Percentiles rank a stretch among this genome's conserved stretches.
phyloP scores from a whole-genome alignment of 2,888 invertebrate species.

The Galerucella calmariensis region DNA sequence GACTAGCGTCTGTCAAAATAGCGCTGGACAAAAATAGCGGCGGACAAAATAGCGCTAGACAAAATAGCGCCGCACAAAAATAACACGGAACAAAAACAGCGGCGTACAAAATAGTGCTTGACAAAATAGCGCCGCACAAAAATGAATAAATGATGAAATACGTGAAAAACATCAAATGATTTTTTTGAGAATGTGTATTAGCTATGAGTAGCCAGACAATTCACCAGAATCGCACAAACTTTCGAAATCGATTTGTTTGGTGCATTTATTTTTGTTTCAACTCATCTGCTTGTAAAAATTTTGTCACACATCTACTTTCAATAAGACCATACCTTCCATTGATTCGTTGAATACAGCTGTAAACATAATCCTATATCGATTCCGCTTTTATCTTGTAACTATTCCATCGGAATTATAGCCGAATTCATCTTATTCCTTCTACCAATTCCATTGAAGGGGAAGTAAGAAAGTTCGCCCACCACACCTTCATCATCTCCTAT shows the following conservation, averaged over 20 bases:
- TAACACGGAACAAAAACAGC: no score
- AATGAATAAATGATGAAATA: no score
- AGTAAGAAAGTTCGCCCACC: conserved; percentile 3
- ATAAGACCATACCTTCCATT: background rate
- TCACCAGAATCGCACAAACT: background rate
- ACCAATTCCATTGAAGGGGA: background rate
- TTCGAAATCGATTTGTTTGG: background rate
- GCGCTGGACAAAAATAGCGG: no score
- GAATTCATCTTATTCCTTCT: background rate
- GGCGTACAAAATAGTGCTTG: no score
- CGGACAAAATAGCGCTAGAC: no score
- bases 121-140: no score
- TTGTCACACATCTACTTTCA: background rate
- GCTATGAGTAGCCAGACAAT: background rate
- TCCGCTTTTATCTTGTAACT: background rate
- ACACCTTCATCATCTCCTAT: background rate
- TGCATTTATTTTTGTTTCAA: background rate
- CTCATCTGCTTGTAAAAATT: background rate
- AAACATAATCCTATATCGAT: background rate
- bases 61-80: no score
- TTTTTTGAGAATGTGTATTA: background rate
- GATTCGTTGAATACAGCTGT: background rate
- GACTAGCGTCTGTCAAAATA: no score
- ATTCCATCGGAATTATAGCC: background rate
- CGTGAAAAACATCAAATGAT: no score